Evolutionary conservation across 2,888 invertebrate genomes (phyloP), one percentile per base, ranked within the genome.

Genomic region (Lobophora halterata): DNA sequence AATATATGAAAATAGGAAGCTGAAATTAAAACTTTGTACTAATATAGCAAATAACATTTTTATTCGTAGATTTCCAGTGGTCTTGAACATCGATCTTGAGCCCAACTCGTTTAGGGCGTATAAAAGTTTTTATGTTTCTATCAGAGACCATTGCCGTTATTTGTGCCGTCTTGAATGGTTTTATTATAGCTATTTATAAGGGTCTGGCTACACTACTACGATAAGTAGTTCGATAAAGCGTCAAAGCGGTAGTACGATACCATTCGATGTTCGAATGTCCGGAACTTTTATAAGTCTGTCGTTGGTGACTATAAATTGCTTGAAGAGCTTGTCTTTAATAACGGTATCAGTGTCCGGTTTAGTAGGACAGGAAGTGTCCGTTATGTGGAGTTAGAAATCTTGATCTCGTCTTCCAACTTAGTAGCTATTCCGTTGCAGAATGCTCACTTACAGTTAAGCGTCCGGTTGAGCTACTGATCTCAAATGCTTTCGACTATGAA

Each of bases 121-220:
- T 47, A 47, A 48, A 49, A 52, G 34, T 50, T 47, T 52, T 52
- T 49, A 46, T 43, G 49, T 45, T 40, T 46, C 49, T 42, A 49
- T 52, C 42, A 49, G 35, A 32, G 29, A 34, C 40, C 44, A 42
- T 49, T 49, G 35, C 38, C 45, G 40, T 51, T 35, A 51, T 43
- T 40, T 46, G 43, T 38, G 35, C 33, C 40, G 35, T 38, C 32
- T 43, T 32, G 43, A 46, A 48, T 46, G 43, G 40, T 48, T 51
- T 48, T 48, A n/a, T n/a, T n/a, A 48, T 43, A 30, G 43, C 40
- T 46, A 30, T 43, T 37, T 43, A 37, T 33, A 33, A 27, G 43
- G 37, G 37, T 47, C 42, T 34, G 43, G 40, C 16, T 36, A 25
- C 38, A 44, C 37, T 31, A 12, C 33, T 14, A 21, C 37, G 42